Base-by-base conservation (phyloP, 2,888 invertebrate genomes). In the Heliconius cydno region DNA sequence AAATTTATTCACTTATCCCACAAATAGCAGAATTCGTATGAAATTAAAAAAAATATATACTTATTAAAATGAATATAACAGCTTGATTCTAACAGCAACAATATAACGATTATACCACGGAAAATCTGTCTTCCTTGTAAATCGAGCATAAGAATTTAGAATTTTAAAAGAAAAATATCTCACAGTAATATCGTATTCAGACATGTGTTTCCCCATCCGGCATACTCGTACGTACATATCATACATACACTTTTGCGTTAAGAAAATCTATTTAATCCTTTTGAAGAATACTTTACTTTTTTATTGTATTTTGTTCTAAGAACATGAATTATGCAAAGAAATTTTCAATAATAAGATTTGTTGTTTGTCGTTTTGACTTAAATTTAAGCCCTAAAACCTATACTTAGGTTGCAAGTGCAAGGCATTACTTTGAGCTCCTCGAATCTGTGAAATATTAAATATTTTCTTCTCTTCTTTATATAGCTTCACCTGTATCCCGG, bases 171-270 rank as follows among this genome's bases (percentile, higher is more conserved):
- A 46, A 70, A 41, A 28, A 41, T 70, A 70, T 70, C 41, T 70
- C 25, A 25, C 70, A 25, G 70, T 41, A 25, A 70, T 70, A 70
- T 46, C 15, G 41, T 70, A 70, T 70, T 70, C 70, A 46, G 28
- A 70, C 70, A 70, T 41, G 70, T 70, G 25, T 70, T 46, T 25
- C 68, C 38, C 25, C n/a, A 25, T 13, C 41, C 15, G 25, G 68
- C n/a, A 60, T 60, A 60, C n/a, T 60, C 12, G 22, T 52, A 52
- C 41, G 7, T 41, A 41, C 25, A 28, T 46, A n/a, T 46, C 19
- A 19, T 70, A 41, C 7, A 25, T 66, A 25, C 25, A 68, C 2
- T 41, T 70, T 70, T 15, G 41, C 25, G 15, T 41, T 5, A 67
- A 67, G 10, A 67, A 67, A 22, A 67, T 34, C 28, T n/a, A 22